A percentile compares a stretch with the other conserved stretches of the same genome.
phyloP scores from a whole-genome alignment of 2,113 vertebrate genomes.

The Megaleporinus macrocephalus region DNA sequence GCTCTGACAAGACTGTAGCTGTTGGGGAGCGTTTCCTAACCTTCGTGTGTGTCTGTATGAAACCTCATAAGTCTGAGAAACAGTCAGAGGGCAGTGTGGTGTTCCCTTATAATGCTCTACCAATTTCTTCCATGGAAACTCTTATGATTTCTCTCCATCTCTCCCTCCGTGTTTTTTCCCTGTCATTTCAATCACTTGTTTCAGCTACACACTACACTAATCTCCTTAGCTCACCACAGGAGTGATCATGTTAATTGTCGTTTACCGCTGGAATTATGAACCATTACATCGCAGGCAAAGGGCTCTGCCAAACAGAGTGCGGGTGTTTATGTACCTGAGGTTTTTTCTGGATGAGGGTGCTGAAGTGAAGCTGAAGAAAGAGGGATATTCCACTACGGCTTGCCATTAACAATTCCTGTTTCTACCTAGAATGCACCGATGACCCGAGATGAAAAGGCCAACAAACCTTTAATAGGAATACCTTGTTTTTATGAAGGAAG shows the following conservation, averaged over 20 bases:
- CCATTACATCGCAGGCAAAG: slow-evolving; percentile 46
- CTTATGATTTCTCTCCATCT: slow-evolving; percentile 63
- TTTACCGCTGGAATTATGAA: slow-evolving; percentile 61
- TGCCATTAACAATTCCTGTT: slow-evolving; percentile 29
- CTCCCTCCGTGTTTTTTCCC: slow-evolving; percentile 55
- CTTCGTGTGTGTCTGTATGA: slow-evolving; percentile 11
- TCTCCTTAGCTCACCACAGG: slow-evolving; percentile 63
- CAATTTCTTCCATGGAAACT: slow-evolving; percentile 76
- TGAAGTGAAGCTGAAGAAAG: slow-evolving; percentile 31
- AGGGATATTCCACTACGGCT: slow-evolving; percentile 41
- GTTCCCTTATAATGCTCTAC: slow-evolving; percentile 53
- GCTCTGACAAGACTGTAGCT: slow-evolving; percentile 18
- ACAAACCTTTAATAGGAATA: slow-evolving; percentile 10
- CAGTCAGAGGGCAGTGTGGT: slow-evolving; percentile 35
- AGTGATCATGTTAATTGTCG: slow-evolving; percentile 63
- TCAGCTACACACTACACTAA: slow-evolving; percentile 61
- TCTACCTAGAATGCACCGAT: background rate
- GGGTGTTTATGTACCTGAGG: slow-evolving; percentile 37
- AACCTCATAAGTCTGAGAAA: slow-evolving; percentile 8
- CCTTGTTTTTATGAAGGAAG: background rate
- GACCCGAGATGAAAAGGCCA: background rate
- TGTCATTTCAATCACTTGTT: slow-evolving; percentile 59
- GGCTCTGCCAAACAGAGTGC: slow-evolving; percentile 31
- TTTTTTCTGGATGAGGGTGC: slow-evolving; percentile 59
- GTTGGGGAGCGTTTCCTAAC: slow-evolving; percentile 56